These are phyloP conservation scores for Ophiothrix spiculata DNA, from an alignment of 35 echinoderm and acorn worm genomes.

Conservation along the genomic window DNA sequence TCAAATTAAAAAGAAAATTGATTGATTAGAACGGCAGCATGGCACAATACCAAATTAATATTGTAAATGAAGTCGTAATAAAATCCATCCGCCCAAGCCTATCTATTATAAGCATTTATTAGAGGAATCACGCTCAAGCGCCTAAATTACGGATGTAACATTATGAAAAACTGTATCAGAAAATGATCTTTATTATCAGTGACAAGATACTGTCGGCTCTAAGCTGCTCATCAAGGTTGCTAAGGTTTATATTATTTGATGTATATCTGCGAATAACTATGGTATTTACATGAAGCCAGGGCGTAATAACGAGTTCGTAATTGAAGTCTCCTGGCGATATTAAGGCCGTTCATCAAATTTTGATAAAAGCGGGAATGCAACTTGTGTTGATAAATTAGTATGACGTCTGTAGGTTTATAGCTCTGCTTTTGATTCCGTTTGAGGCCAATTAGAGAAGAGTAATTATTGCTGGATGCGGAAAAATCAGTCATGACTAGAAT, in stretches of 20 bases:
- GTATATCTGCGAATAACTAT: conserved; percentile 4
- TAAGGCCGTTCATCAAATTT: neutral
- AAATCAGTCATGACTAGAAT: no score
- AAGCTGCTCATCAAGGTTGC: neutral
- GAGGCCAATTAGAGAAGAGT: no score
- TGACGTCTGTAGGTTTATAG: neutral
- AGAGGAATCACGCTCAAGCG: neutral
- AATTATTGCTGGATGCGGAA: no score
- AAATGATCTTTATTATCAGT: neutral
- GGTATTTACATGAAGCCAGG: neutral
- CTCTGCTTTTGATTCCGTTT: no score
- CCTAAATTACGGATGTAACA: neutral
- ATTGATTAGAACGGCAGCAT: neutral
- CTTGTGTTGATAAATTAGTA: neutral
- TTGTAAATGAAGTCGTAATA: neutral
- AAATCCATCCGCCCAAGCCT: neutral
- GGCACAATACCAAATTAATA: neutral
- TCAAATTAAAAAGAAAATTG: no score
- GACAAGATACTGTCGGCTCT: neutral
- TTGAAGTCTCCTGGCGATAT: conserved; percentile 5
- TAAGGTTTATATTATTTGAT: conserved; percentile 5
- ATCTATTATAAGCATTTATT: neutral
- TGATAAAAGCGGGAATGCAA: neutral
- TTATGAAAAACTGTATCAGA: neutral
- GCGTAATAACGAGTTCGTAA: neutral